Evolutionary conservation across 2,113 vertebrate species (phyloP).

Genomic region (Dipodomys merriami): DNA sequence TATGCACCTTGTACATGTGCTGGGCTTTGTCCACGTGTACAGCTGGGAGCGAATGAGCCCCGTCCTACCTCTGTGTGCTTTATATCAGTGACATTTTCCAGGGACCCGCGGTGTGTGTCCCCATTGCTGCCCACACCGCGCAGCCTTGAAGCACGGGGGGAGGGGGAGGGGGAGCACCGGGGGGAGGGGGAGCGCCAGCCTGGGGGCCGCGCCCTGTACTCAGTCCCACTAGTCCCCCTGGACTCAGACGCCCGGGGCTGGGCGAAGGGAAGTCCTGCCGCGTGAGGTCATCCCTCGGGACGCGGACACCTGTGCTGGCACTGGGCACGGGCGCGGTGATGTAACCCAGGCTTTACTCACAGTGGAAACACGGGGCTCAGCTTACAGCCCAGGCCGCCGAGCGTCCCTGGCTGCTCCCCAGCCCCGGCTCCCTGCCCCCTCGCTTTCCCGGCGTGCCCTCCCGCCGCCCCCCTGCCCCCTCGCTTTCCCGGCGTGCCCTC

Average conservation of each 20-base stretch:
- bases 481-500: not conserved
- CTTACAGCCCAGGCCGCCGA: conserved; percentile 81
- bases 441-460: not conserved
- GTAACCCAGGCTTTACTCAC: conserved; percentile 84
- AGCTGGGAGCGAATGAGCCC: not conserved
- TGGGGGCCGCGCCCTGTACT: not conserved
- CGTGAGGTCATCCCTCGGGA: conserved; percentile 85
- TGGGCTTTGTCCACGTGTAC: too few species aligned
- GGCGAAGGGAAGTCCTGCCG: not conserved
- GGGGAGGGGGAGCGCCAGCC: not conserved
- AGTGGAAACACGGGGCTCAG: conserved; percentile 86
- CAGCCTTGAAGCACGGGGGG: too few species aligned
- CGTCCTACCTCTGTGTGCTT: not conserved
- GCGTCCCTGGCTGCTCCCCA: conserved; percentile 7
- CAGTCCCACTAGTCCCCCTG: fast-evolving
- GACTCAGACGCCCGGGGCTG: not conserved
- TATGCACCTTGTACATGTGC: too few species aligned
- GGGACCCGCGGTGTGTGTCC: not conserved
- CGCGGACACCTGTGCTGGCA: conserved; percentile 83
- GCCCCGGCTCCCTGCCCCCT: conserved; percentile 26
- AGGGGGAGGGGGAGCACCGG: too few species aligned
- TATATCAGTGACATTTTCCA: not conserved
- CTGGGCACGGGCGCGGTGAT: conserved; percentile 83
- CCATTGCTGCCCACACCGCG: not conserved
- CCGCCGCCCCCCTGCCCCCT: too few species aligned